These are phyloP conservation scores for Rhizoglyphus robini DNA, from an alignment of 1,140 invertebrate genomes.

Conservation along the genomic window DNA sequence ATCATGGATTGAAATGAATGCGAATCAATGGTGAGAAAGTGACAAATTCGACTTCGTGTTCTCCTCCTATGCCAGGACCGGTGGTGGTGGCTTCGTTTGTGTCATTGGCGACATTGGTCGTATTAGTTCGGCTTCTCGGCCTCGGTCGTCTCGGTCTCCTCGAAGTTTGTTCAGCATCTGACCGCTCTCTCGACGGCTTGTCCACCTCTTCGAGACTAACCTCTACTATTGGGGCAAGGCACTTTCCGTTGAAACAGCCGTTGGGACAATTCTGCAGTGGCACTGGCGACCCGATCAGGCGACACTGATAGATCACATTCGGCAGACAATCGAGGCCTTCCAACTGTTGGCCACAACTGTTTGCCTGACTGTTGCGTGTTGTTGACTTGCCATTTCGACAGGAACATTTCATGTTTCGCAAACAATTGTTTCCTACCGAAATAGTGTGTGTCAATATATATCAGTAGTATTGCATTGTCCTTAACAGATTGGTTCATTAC, in stretches of 20 bases:
- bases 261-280: background rate
- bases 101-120: background rate
- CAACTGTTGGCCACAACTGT: constrained; percentile 7
- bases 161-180: too few relatives aligned
- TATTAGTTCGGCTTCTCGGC: background rate
- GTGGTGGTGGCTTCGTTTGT: background rate
- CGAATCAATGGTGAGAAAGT: background rate
- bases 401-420: background rate
- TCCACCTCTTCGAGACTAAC: background rate
- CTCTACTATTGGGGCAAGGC: background rate
- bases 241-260: background rate
- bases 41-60: constrained; percentile 6
- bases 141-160: background rate
- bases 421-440: background rate
- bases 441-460: too few relatives aligned
- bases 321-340: background rate
- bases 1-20: background rate
- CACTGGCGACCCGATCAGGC: background rate
- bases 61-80: background rate
- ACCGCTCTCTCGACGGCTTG: background rate
- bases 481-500: background rate
- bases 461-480: too few relatives aligned
- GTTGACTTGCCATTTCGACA: background rate
- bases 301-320: constrained; percentile 7
- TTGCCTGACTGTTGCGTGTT: background rate